Percentiles rank a stretch among this genome's conserved stretches.
These are phyloP conservation scores for Chaitophorus viminalis DNA, from an alignment of 2,888 invertebrate species.

Conservation along the genomic window DNA sequence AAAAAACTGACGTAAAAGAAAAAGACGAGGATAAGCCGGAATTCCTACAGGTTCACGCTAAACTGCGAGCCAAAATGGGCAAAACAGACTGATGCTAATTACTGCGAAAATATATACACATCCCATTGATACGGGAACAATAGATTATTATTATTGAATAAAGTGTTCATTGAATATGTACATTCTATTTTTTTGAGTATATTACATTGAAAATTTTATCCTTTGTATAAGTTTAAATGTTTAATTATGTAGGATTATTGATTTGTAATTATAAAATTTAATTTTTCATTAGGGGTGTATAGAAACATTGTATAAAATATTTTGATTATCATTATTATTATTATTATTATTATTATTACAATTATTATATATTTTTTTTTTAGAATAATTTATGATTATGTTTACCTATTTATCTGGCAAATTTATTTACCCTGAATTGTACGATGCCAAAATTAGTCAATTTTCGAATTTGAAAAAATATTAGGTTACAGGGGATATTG, in stretches of 20 bases:
- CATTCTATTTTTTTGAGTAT: slow-evolving; percentile 60
- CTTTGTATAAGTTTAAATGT: slow-evolving; percentile 45
- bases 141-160: slow-evolving; percentile 46
- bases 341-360: slow-evolving; percentile 27
- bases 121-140: slow-evolving; percentile 29
- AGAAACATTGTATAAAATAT: slow-evolving; percentile 51
- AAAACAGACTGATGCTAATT: slow-evolving; percentile 59
- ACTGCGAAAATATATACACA: slow-evolving; percentile 25
- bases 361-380: slow-evolving; percentile 26
- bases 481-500: slow-evolving; percentile 43
- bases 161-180: slow-evolving; percentile 59
- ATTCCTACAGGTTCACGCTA: slow-evolving; percentile 75
- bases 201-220: slow-evolving; percentile 44
- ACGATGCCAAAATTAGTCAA: slow-evolving; percentile 50
- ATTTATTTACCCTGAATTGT: slow-evolving; percentile 27
- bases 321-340: slow-evolving; percentile 43
- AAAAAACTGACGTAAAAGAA: slow-evolving; percentile 65
- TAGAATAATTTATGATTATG: slow-evolving; percentile 43
- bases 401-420: slow-evolving; percentile 17
- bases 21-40: slow-evolving; percentile 67
- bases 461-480: slow-evolving; percentile 40
- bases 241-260: slow-evolving; percentile 33
- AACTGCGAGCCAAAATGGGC: slow-evolving; percentile 70
- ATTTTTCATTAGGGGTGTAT: slow-evolving; percentile 45
- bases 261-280: slow-evolving; percentile 44